Conservation (phyloP, 92 coral and sea anemone species). For the Parazoanthus swiftii region DNA sequence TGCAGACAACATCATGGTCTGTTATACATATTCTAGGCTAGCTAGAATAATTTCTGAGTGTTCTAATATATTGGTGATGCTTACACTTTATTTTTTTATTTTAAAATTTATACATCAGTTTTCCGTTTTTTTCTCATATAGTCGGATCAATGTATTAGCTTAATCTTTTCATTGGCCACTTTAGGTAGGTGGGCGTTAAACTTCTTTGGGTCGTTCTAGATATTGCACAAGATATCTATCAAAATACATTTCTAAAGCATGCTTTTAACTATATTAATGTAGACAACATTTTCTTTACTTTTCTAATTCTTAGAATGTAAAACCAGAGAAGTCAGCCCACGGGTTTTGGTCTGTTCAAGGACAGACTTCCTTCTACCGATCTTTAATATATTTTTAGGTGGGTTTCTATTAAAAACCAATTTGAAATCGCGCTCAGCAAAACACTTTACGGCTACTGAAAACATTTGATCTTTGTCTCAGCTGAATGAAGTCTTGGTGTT, state of each 20-base stretch:
- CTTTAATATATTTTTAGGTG: not conserved
- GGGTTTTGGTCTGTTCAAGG: not conserved
- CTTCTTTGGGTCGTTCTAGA: constrained; percentile 1
- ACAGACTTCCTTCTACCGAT: not conserved
- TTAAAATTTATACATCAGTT: not conserved
- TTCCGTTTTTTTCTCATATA: not conserved
- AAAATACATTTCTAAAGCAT: constrained; percentile 1
- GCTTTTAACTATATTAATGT: not conserved
- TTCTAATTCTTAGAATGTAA: not conserved
- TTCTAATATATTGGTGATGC: not conserved
- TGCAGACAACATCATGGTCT: too few relatives aligned
- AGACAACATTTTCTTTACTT: constrained; percentile 25
- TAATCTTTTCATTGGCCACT: not conserved
- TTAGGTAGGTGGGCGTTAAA: constrained; percentile 24
- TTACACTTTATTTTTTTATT: too few relatives aligned
- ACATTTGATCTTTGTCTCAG: not conserved
- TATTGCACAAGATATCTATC: not conserved
- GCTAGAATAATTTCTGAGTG: not conserved
- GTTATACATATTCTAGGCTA: not conserved
- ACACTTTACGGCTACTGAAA: too few relatives aligned
- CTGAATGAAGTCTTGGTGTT: not conserved
- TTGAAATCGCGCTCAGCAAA: not conserved
- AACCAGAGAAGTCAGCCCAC: not conserved
- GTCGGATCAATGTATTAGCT: not conserved
- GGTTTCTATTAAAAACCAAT: not conserved